phyloP scores from a whole-genome alignment of 2,888 invertebrate genomes.

The Eulithis testata region DNA sequence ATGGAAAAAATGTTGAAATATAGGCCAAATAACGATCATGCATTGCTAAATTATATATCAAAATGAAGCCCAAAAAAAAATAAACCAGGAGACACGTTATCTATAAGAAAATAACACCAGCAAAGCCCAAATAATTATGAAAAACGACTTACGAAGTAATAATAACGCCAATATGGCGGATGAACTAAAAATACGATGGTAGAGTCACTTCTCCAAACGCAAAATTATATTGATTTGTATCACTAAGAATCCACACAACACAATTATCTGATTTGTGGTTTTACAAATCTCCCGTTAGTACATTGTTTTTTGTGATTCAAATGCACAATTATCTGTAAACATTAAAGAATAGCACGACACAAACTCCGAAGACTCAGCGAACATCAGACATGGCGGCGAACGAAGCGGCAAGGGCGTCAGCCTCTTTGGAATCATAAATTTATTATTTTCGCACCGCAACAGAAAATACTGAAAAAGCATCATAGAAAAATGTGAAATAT shows the following conservation, averaged over 20 bases:
- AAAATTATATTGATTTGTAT: conserved; percentile 73
- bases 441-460: conserved; percentile 63
- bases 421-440: conserved; percentile 66
- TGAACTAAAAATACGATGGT: conserved; percentile 85
- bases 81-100: conserved; percentile 69
- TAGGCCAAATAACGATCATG: conserved; percentile 64
- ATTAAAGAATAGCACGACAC: conserved; percentile 83
- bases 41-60: conserved; percentile 58
- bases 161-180: conserved; percentile 89
- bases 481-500: conserved; percentile 66
- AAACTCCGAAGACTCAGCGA: conserved; percentile 80
- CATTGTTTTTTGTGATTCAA: conserved; percentile 69
- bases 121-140: conserved; percentile 75
- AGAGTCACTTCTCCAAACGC: conserved; percentile 77
- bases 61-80: conserved; percentile 80
- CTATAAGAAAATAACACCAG: conserved; percentile 66
- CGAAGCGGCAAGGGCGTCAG: conserved; percentile 76
- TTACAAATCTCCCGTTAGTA: conserved; percentile 64
- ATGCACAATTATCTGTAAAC: conserved; percentile 76
- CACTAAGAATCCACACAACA: conserved; percentile 75
- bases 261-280: conserved; percentile 68
- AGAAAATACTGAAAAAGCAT: conserved; percentile 75
- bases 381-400: conserved; percentile 84
- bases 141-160: conserved; percentile 84
- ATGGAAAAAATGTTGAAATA: conserved; percentile 69